These are phyloP conservation scores for Himantopus leucocephalus DNA, from an alignment of 2,113 vertebrate genomes.

Conservation along the genomic window DNA sequence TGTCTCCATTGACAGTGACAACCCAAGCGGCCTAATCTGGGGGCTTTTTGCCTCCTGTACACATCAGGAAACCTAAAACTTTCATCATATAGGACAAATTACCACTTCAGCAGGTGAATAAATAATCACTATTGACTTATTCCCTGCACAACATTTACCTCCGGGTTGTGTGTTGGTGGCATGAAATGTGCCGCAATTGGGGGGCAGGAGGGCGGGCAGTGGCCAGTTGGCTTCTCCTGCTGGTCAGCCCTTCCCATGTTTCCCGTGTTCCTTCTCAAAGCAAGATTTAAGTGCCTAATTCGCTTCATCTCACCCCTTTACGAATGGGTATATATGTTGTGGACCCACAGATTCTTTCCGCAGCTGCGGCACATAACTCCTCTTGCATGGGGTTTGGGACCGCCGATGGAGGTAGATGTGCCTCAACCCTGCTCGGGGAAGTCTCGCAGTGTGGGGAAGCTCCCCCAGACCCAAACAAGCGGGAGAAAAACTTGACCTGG, in stretches of 20 bases:
- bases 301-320: neutral
- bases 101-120: neutral
- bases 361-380: too few relatives aligned
- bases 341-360: neutral
- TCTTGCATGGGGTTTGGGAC: neutral
- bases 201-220: rapidly evolving
- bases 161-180: neutral
- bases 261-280: neutral
- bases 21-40: neutral
- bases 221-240: neutral
- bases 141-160: neutral
- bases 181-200: neutral
- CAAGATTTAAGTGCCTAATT: neutral
- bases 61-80: conserved; percentile 1
- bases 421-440: neutral
- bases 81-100: neutral
- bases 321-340: rapidly evolving
- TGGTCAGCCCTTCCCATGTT: rapidly evolving
- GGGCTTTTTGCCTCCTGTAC: neutral
- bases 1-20: neutral
- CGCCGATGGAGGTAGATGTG: rapidly evolving
- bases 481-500: neutral
- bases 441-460: neutral
- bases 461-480: neutral
- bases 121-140: neutral